Evolutionary conservation across 2,113 vertebrate genomes (phyloP).

Genomic region (Strix aluco): DNA sequence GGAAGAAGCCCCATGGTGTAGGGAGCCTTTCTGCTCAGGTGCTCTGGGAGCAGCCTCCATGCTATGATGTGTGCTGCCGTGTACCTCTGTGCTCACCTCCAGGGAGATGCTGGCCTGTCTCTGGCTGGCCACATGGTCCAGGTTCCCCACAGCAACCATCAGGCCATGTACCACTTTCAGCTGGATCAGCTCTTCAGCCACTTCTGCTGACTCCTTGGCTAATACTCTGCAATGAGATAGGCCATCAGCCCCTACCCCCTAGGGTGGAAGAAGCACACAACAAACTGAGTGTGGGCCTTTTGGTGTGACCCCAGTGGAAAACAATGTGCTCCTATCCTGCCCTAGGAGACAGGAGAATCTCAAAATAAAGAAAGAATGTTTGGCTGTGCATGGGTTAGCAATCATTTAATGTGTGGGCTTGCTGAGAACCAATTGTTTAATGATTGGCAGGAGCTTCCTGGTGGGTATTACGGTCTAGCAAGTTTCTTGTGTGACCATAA

Average conservation of each 20-base stretch:
- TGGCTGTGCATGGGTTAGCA: not conserved
- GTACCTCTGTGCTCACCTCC: conserved; percentile 64
- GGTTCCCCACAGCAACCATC: conserved; percentile 80
- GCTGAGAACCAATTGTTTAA: not conserved
- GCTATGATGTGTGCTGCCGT: accelerated
- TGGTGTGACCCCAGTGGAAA: not conserved
- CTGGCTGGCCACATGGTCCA: conserved; percentile 81
- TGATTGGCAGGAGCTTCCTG: not conserved
- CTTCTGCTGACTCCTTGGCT: conserved; percentile 57
- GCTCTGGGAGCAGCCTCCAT: not conserved
- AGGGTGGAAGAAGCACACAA: not conserved
- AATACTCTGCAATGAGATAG: conserved; percentile 70
- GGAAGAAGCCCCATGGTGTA: accelerated
- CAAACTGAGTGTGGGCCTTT: not conserved
- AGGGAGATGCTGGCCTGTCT: conserved; percentile 82
- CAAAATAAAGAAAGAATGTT: not conserved
- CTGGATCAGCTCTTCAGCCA: conserved; percentile 78
- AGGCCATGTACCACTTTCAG: conserved; percentile 78
- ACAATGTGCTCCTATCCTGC: not conserved
- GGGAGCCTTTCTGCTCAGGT: not conserved
- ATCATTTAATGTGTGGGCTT: not conserved
- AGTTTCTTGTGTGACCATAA: not conserved
- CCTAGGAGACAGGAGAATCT: not conserved
- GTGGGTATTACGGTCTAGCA: not conserved
- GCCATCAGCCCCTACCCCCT: not conserved